Conservation (phyloP, 2,888 invertebrate genomes). For the Drosophila dives region DNA sequence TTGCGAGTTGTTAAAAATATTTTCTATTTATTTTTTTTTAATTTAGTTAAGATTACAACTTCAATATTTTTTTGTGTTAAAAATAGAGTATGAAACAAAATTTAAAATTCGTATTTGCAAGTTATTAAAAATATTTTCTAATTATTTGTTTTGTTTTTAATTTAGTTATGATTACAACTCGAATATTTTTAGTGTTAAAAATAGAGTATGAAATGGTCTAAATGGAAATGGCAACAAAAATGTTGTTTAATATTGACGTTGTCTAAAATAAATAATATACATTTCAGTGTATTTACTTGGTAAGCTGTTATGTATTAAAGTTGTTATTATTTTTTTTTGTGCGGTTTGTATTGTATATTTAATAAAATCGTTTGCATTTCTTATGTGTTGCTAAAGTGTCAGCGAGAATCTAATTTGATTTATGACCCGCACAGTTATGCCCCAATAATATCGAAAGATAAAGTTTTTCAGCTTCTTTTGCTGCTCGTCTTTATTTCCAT, state of each 20-base stretch:
- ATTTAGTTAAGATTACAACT: no score
- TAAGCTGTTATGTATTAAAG: conserved; percentile 41
- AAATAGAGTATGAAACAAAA: not conserved
- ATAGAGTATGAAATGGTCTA: not conserved
- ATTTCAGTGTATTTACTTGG: conserved; percentile 58
- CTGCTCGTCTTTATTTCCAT: not conserved
- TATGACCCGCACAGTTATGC: conserved; percentile 78
- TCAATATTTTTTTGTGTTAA: no score
- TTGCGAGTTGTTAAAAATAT: no score
- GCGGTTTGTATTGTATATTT: conserved; percentile 70
- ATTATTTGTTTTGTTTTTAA: no score
- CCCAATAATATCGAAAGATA: conserved; percentile 75
- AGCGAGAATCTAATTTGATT: conserved; percentile 78
- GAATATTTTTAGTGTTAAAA: not conserved
- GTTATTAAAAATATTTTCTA: no score
- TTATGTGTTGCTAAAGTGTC: conserved; percentile 80
- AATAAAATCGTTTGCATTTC: conserved; percentile 79
- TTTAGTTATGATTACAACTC: not conserved
- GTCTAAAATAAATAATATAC: conserved; percentile 15
- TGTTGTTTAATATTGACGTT: not conserved
- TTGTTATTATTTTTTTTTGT: conserved; percentile 25
- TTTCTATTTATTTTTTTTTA: no score
- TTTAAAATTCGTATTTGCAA: no score
- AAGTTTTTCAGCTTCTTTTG: conserved; percentile 61
- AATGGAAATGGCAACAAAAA: no score